A percentile compares a stretch with the other conserved stretches of the same genome.
Conservation (phyloP, 2,888 invertebrate species). For the Drosophila sordidapex region DNA sequence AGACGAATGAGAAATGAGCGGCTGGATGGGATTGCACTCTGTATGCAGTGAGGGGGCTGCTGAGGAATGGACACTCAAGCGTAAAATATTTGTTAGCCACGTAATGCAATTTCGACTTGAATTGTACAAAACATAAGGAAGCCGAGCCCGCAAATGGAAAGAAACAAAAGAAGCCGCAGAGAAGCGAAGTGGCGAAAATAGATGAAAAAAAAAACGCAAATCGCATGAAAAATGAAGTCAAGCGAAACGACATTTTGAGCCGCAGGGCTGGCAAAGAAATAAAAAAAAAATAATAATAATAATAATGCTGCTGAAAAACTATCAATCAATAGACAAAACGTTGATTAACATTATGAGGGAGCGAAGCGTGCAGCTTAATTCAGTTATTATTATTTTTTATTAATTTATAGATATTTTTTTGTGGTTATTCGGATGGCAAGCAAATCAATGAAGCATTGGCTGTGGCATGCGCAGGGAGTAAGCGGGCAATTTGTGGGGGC, state of each 20-base stretch:
- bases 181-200: constrained; percentile 2
- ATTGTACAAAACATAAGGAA: constrained; percentile 57
- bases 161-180: constrained; percentile 9
- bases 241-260: constrained; percentile 57
- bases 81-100: constrained; percentile 61
- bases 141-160: constrained; percentile 16
- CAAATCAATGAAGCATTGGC: constrained; percentile 47
- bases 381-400: constrained; percentile 51
- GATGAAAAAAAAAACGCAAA: constrained; percentile 43
- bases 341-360: constrained; percentile 62
- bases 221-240: constrained; percentile 70
- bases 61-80: constrained; percentile 57
- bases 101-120: constrained; percentile 73
- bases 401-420: constrained; percentile 19
- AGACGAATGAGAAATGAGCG: constrained; percentile 71
- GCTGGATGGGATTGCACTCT: constrained; percentile 13
- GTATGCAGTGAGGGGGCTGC: not conserved
- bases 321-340: constrained; percentile 73
- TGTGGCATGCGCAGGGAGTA: not conserved
- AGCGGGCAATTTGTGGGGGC: not conserved
- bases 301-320: constrained; percentile 51
- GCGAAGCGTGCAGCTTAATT: constrained; percentile 68
- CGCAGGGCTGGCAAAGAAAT: constrained; percentile 28
- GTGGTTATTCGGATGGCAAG: constrained; percentile 33
- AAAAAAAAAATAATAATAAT: not conserved